A percentile compares a stretch with the other conserved stretches of the same genome.
These are phyloP conservation scores for Grapholita molesta DNA, from an alignment of 1,140 invertebrate species.

Conservation along the genomic window DNA sequence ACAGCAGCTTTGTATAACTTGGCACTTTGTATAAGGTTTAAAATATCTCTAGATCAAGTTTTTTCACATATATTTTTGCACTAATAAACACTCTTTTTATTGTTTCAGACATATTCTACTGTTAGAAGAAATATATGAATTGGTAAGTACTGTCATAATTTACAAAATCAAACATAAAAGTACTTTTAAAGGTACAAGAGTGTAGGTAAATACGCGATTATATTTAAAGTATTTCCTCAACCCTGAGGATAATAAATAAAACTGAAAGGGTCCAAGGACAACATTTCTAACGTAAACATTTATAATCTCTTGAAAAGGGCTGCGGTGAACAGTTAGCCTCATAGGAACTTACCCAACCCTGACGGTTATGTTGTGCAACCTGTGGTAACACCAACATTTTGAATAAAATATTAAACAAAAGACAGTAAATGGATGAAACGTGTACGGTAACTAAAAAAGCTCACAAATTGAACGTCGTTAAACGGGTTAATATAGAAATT, in stretches of 20 bases:
- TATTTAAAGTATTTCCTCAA: background rate
- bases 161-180: background rate
- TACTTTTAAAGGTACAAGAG: background rate
- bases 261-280: background rate
- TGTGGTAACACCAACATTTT: too few species aligned
- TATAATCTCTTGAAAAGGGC: background rate
- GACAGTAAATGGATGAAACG: too few species aligned
- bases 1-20: too few species aligned
- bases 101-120: slow-evolving; percentile 5
- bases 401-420: too few species aligned
- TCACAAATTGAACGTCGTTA: too few species aligned
- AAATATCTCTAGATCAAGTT: too few species aligned
- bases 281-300: background rate
- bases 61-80: too few species aligned
- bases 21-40: too few species aligned
- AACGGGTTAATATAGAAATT: too few species aligned
- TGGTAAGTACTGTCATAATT: background rate
- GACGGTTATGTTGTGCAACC: background rate
- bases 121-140: slow-evolving; percentile 12
- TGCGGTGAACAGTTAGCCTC: background rate
- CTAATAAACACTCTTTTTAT: too few species aligned
- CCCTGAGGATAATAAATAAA: background rate
- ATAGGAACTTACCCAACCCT: background rate
- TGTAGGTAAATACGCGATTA: background rate
- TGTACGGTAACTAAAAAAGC: too few species aligned